Percentiles rank a stretch among this genome's conserved stretches.
Conservation (phyloP, 2,888 invertebrate species). For the Tetragnatha montana region DNA sequence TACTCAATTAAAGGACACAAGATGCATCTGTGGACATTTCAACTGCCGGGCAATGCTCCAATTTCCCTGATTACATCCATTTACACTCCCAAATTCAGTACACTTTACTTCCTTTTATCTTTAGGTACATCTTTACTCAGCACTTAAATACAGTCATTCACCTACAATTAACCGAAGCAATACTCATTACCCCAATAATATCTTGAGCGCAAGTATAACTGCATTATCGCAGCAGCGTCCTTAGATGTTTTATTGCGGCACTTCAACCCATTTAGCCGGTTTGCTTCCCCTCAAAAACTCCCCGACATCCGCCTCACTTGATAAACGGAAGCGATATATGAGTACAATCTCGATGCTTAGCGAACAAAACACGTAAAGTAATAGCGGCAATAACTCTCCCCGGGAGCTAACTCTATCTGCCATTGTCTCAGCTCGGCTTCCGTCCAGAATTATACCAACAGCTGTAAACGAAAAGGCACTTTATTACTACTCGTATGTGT, state of each 20-base stretch:
- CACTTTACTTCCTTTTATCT: too few relatives aligned
- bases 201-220: too few relatives aligned
- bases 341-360: conserved; percentile 1
- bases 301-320: background rate
- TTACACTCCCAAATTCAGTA: too few relatives aligned
- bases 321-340: background rate
- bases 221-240: too few relatives aligned
- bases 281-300: background rate
- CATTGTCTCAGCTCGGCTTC: background rate
- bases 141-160: too few relatives aligned
- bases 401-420: background rate
- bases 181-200: too few relatives aligned
- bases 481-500: conserved; percentile 23
- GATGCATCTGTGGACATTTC: too few relatives aligned
- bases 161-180: too few relatives aligned
- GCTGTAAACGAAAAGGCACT: conserved; percentile 27
- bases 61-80: too few relatives aligned
- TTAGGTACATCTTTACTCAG: too few relatives aligned
- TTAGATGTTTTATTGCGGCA: background rate
- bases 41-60: too few relatives aligned
- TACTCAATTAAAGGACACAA: too few relatives aligned
- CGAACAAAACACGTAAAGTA: background rate
- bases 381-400: background rate
- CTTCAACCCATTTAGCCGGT: background rate
- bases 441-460: conserved; percentile 21